Evolutionary conservation across 2,113 vertebrate genomes (phyloP).

Genomic region (Paradoxurus hermaphroditus): DNA sequence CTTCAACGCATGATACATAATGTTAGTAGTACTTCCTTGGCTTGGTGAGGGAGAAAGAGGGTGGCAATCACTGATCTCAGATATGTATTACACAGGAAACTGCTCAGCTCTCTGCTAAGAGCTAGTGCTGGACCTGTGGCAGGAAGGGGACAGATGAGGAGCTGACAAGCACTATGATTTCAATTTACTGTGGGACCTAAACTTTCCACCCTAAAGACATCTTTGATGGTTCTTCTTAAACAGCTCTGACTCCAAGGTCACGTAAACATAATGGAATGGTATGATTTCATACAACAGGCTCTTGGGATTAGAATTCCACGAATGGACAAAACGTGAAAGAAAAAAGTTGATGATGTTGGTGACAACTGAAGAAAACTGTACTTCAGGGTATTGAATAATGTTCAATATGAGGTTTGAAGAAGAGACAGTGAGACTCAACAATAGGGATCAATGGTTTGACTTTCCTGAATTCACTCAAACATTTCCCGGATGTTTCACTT

Average conservation of each 20-base stretch:
- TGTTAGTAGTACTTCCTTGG: not conserved
- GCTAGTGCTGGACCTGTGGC: not conserved
- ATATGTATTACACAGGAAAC: not conserved
- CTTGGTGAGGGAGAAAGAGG: not conserved
- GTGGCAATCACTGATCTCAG: not conserved
- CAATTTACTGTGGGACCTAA: not conserved
- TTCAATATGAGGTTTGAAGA: not conserved
- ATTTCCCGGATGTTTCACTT: not conserved
- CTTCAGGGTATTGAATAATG: not conserved
- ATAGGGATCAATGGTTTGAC: not conserved
- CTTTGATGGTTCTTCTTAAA: not conserved
- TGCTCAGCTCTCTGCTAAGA: not conserved
- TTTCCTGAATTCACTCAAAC: not conserved
- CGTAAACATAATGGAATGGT: slow-evolving; percentile 14
- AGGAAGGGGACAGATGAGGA: not conserved
- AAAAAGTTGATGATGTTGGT: not conserved
- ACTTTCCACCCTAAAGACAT: not conserved
- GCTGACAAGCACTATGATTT: not conserved
- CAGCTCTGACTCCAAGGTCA: not conserved
- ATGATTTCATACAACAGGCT: not conserved
- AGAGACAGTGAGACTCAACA: not conserved
- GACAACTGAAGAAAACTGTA: not conserved
- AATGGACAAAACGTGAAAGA: not conserved
- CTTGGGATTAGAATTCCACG: slow-evolving; percentile 34
- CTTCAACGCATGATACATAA: not conserved